phyloP scores from a whole-genome alignment of 2,888 invertebrate species.

The Sphinx pinastri region DNA sequence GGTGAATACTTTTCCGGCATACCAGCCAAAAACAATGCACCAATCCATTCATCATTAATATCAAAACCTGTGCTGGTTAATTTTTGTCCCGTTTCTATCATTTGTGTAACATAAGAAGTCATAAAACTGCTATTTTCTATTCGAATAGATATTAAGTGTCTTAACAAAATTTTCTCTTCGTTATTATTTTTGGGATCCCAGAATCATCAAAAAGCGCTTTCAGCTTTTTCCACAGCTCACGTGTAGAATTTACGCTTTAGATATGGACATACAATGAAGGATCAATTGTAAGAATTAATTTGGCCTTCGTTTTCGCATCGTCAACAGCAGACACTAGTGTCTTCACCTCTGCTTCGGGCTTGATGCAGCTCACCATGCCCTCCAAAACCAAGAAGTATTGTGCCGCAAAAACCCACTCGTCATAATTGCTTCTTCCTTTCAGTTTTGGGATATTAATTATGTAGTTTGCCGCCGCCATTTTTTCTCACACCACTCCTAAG shows the following conservation, averaged over 20 bases:
- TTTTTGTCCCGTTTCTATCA: background rate
- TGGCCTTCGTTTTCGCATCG: background rate
- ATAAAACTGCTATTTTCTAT: background rate
- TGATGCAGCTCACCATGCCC: conserved; percentile 33
- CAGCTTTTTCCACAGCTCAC: background rate
- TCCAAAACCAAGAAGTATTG: conserved; percentile 38
- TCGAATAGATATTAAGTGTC: background rate
- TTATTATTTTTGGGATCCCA: too few species aligned
- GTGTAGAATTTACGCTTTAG: background rate
- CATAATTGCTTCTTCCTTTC: conserved; percentile 34
- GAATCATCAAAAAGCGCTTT: conserved; percentile 1
- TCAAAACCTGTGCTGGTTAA: background rate
- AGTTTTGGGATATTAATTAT: conserved; percentile 33
- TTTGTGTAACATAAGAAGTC: background rate
- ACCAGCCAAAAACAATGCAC: background rate
- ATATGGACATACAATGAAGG: background rate
- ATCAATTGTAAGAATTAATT: conserved; percentile 3
- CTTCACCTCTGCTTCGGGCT: conserved; percentile 16
- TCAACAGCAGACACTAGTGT: background rate
- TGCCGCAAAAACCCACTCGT: conserved; percentile 40
- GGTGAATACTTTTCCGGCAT: background rate
- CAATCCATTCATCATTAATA: background rate
- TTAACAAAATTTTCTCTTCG: background rate
- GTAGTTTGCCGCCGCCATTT: background rate
- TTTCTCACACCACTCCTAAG: background rate